Conservation (phyloP, 2,888 invertebrate species). For the Andrena praecox region DNA sequence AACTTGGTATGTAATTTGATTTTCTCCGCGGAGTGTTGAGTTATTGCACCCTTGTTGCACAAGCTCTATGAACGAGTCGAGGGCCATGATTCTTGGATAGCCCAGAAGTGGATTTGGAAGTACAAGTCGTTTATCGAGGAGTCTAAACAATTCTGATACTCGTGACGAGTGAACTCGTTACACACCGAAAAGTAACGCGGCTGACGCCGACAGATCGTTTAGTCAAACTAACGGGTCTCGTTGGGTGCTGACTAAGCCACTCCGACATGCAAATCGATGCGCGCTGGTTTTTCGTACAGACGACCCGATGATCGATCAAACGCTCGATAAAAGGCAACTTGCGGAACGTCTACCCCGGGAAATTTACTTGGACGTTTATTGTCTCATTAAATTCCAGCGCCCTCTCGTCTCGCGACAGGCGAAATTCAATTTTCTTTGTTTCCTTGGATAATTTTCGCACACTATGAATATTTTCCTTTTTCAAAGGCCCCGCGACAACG, state of each 20-base stretch:
- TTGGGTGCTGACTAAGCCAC: constrained; percentile 77
- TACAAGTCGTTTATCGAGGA: constrained; percentile 9
- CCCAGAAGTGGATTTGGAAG: not conserved
- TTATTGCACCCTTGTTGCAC: not conserved
- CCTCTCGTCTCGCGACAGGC: not conserved
- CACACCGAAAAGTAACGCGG: constrained; percentile 60
- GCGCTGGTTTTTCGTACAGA: constrained; percentile 56
- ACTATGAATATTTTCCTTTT: not conserved
- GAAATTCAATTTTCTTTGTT: constrained; percentile 1
- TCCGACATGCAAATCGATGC: constrained; percentile 79
- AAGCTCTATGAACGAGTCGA: not conserved
- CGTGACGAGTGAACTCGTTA: constrained; percentile 61
- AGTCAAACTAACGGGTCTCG: constrained; percentile 60
- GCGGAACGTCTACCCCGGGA: constrained; percentile 41
- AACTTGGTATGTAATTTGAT: too few species aligned
- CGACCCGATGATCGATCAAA: constrained; percentile 56
- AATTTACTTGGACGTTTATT: constrained; percentile 53
- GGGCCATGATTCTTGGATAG: not conserved
- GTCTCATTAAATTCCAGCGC: constrained; percentile 40
- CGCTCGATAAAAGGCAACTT: constrained; percentile 34
- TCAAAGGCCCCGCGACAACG: not conserved
- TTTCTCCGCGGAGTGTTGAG: too few species aligned
- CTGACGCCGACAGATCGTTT: constrained; percentile 66
- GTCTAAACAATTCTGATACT: constrained; percentile 32
- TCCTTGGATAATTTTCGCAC: not conserved